A percentile compares a stretch with the other conserved stretches of the same genome.
These are phyloP conservation scores for Tenebrosternarchus preto DNA, from an alignment of 2,113 vertebrate genomes.

Conservation along the genomic window DNA sequence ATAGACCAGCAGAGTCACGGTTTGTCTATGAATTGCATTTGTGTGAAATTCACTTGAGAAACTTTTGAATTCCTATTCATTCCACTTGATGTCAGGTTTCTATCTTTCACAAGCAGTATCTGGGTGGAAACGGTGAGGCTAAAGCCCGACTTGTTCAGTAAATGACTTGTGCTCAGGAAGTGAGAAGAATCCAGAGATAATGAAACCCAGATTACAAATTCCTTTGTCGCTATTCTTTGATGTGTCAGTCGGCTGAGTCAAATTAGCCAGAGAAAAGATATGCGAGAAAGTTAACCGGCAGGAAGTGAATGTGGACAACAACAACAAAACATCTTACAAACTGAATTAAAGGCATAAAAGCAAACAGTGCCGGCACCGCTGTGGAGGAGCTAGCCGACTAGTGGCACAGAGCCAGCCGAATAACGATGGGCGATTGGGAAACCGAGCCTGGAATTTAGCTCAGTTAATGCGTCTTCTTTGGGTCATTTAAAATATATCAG, in stretches of 20 bases:
- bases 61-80: neutral
- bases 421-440: neutral
- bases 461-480: neutral
- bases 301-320: neutral
- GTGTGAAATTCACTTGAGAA: neutral
- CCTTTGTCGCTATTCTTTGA: neutral
- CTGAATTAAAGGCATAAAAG: too few relatives aligned
- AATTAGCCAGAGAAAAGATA: neutral
- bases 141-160: neutral
- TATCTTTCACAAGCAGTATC: neutral
- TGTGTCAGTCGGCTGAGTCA: neutral
- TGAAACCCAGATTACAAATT: constrained; percentile 7
- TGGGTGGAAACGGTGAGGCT: neutral
- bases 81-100: neutral
- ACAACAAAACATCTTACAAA: neutral
- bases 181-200: neutral
- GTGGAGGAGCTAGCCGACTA: neutral
- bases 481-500: neutral
- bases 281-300: neutral
- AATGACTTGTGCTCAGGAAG: constrained; percentile 11
- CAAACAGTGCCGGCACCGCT: too few relatives aligned
- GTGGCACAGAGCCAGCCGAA: neutral
- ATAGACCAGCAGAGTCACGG: neutral
- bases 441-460: neutral
- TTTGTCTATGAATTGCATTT: neutral